Evolutionary conservation across 2,797 vertebrate genomes (phyloP).

Genomic region (Centroberyx gerrardi): DNA sequence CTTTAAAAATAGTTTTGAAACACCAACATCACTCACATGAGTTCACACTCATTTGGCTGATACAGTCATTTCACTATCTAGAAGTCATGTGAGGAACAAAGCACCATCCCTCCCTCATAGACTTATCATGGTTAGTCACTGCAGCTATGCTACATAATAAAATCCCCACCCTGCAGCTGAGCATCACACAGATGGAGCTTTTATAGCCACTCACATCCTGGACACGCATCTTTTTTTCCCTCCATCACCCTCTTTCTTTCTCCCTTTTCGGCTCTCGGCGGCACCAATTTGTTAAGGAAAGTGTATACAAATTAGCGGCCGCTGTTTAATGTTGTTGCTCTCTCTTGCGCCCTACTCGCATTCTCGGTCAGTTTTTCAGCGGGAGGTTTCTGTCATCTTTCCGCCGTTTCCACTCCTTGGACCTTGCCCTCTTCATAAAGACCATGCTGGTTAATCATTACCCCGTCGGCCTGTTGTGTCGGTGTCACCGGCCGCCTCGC

Average conservation of each 20-base stretch:
- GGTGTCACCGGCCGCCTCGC: conserved; percentile 12
- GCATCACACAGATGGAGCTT: neutral
- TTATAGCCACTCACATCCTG: conserved; percentile 17
- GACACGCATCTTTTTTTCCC: neutral
- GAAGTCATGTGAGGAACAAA: neutral
- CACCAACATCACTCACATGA: neutral
- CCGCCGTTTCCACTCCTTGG: conserved; percentile 31
- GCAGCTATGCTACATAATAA: neutral
- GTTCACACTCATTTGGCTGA: neutral
- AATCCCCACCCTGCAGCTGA: conserved; percentile 5
- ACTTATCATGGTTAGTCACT: neutral
- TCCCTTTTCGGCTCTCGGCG: no score
- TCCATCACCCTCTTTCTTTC: no score
- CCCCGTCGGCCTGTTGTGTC: conserved; percentile 34
- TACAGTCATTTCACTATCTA: neutral
- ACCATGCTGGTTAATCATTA: conserved; percentile 57
- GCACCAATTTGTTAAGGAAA: neutral
- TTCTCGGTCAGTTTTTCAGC: neutral
- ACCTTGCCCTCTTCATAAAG: conserved; percentile 67
- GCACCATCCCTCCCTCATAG: neutral
- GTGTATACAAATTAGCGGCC: neutral
- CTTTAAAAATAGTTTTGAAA: no score
- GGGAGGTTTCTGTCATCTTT: conserved; percentile 20
- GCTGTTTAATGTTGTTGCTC: no score
- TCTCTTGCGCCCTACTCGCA: no score